phyloP scores from a whole-genome alignment of 2,797 vertebrate species.

The Poliocrania exsul region DNA sequence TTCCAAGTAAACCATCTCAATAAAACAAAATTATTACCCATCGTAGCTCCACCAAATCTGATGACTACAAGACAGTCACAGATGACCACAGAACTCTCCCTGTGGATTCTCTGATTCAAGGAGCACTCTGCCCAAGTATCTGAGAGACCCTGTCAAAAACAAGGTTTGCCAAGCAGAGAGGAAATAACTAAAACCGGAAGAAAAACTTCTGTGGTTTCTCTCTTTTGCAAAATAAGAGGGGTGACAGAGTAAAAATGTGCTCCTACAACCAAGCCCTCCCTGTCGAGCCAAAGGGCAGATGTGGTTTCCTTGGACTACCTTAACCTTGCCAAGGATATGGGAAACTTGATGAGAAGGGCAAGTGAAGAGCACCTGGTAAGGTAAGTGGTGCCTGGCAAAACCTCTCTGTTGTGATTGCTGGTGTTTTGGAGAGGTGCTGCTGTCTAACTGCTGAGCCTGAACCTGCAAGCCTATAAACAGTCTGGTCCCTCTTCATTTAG shows the following conservation, averaged over 20 bases:
- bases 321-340: rapidly evolving
- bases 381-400: background rate
- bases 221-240: background rate
- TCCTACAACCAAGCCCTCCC: background rate
- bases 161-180: background rate
- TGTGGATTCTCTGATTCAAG: background rate
- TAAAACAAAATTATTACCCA: background rate
- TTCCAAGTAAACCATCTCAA: background rate
- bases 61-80: background rate
- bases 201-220: constrained; percentile 61
- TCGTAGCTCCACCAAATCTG: background rate
- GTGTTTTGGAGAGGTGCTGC: background rate
- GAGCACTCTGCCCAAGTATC: background rate
- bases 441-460: background rate
- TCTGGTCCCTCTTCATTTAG: background rate
- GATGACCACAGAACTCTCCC: background rate
- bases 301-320: rapidly evolving
- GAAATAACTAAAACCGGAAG: constrained; percentile 68
- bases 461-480: background rate
- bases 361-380: background rate
- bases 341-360: rapidly evolving
- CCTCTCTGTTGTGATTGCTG: rapidly evolving
- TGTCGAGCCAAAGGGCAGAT: background rate
- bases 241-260: background rate
- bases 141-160: background rate